These are phyloP conservation scores for Apamea sordens DNA, from an alignment of 2,888 invertebrate species.

Conservation along the genomic window DNA sequence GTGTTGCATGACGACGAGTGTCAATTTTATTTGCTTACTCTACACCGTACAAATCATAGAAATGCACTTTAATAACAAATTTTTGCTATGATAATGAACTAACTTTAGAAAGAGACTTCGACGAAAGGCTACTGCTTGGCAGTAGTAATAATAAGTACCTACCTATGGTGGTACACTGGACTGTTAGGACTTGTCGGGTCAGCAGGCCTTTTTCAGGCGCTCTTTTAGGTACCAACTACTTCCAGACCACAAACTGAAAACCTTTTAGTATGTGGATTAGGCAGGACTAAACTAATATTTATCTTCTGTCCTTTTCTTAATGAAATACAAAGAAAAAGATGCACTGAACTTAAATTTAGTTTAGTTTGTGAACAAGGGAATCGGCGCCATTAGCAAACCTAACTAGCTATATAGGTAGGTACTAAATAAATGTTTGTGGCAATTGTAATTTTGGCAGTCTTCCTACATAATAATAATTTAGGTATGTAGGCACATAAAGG, in stretches of 20 bases:
- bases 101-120: neutral
- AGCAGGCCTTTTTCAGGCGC: neutral
- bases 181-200: neutral
- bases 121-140: neutral
- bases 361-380: no score
- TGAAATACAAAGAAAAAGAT: no score
- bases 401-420: no score
- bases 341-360: no score
- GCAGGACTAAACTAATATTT: no score
- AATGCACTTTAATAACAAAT: neutral
- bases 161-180: neutral
- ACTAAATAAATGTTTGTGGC: conserved; percentile 1
- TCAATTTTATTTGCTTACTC: neutral
- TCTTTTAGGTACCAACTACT: neutral
- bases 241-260: neutral
- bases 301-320: no score
- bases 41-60: neutral
- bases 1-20: neutral
- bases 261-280: neutral
- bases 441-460: neutral
- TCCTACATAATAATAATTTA: neutral
- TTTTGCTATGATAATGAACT: neutral
- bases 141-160: neutral
- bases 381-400: conserved; percentile 2
- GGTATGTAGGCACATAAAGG: neutral